Base-by-base conservation (phyloP, 2,113 vertebrate genomes). In the Shinisaurus crocodilurus region DNA sequence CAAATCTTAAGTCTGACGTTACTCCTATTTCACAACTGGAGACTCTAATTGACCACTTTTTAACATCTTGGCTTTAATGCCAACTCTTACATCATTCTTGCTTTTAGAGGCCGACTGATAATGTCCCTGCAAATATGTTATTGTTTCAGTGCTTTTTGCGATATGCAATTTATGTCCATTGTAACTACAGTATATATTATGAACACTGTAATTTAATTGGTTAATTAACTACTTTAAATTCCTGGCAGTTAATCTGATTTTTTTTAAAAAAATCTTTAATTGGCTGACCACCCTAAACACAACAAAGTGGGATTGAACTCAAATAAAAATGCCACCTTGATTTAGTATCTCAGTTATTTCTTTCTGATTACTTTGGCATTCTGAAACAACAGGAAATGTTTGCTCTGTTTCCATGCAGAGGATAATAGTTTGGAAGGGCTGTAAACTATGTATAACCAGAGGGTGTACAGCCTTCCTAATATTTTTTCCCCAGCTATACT, bases 331-430 rank as follows among this genome's bases (percentile, higher is more conserved):
- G 67, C 40, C 23, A 60, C 20, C 13, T 29, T 81, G 67, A 81
- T 74, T 86, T 90, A 45, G 16, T 20, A 70, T 80, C 27, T 40
- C 27, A 20, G 16, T 54, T 23, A 32, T 29, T 37, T 69, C 74
- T 79, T 54, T 70, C 74, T 65, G 50, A 37, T 57, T 69, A 29
- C 23, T 67, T 54, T 79, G 50, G 29, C 45, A 69, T 50, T 43
- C 43, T 77, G 74, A 45, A 54, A 79, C 45, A 90, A 63, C 29
- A 85, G 74, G 83, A 90, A 86, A 85, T n/a, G 50, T 85, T 54
- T 86, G 32, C 76, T 63, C 0, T 43, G 45, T 81, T 72, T 90
- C 67, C 3, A 60, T 80, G 27, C 6, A 16, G 32, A 45, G n/a
- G 37, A 48, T 40, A 82, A 82, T 69, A 50, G 63, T 86, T 72